Conservation (phyloP, 1,140 invertebrate genomes). For the Mylabris phalerata region DNA sequence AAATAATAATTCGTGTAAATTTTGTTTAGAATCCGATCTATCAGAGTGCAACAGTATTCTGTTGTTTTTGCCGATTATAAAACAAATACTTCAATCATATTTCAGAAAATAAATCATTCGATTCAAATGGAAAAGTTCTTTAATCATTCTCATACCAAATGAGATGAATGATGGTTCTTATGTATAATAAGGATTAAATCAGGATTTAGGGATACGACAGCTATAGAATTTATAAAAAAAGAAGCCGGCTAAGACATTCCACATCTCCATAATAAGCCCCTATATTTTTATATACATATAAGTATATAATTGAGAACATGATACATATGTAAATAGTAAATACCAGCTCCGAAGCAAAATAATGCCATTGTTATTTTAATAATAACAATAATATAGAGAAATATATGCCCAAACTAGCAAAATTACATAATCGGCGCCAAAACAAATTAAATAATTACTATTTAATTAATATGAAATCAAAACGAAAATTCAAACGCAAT, state of each 20-base stretch:
- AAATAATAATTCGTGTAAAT: no score
- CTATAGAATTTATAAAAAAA: slow-evolving; percentile 28
- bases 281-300: neutral
- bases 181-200: neutral
- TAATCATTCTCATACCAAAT: slow-evolving; percentile 32
- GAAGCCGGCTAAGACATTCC: slow-evolving; percentile 36
- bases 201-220: slow-evolving; percentile 33
- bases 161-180: slow-evolving; percentile 23
- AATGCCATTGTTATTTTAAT: neutral
- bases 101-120: slow-evolving; percentile 42
- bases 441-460: slow-evolving; percentile 15
- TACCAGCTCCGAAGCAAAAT: no score
- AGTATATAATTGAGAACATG: neutral
- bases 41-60: slow-evolving; percentile 25
- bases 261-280: slow-evolving; percentile 23
- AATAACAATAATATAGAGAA: neutral
- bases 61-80: slow-evolving; percentile 3
- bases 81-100: slow-evolving; percentile 2
- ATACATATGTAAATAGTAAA: no score
- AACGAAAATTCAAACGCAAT: slow-evolving; percentile 3
- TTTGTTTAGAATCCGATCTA: neutral
- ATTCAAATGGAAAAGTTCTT: slow-evolving; percentile 14
- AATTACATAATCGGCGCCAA: neutral
- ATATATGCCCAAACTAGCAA: slow-evolving; percentile 30
- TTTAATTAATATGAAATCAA: slow-evolving; percentile 14